Evolutionary conservation across 2,113 vertebrate species (phyloP).

Genomic region (Bucco capensis): DNA sequence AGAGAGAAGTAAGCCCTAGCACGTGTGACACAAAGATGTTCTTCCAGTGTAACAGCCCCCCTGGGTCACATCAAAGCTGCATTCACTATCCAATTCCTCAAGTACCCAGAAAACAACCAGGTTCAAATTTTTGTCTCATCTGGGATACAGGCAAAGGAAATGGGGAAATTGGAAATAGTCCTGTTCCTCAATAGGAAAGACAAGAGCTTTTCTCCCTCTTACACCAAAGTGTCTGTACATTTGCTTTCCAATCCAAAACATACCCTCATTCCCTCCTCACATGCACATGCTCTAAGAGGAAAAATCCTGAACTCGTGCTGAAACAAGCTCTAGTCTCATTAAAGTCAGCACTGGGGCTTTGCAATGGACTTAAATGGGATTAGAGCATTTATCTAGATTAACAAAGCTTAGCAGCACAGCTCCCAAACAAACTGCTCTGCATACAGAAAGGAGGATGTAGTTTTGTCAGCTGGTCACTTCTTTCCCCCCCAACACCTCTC

Average conservation of each 20-base stretch:
- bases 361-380: not conserved
- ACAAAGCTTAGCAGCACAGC: not conserved
- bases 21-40: not conserved
- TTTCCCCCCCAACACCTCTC: not conserved
- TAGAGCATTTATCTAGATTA: constrained; percentile 32
- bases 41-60: rapidly evolving
- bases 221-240: not conserved
- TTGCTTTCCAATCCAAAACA: not conserved
- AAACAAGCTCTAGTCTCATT: not conserved
- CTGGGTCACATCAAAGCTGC: not conserved
- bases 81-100: not conserved
- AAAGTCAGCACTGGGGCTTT: constrained; percentile 2
- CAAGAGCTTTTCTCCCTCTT: not conserved
- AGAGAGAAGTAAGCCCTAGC: not conserved
- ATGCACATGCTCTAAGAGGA: not conserved
- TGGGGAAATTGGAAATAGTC: not conserved
- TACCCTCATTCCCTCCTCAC: not conserved
- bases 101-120: not conserved
- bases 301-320: not conserved
- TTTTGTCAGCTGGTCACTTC: not conserved
- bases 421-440: not conserved
- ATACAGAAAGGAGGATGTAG: not conserved
- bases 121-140: not conserved
- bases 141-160: not conserved
- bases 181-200: not conserved